phyloP scores from a whole-genome alignment of 1,140 invertebrate species.

The Hydropsyche tenuis region DNA sequence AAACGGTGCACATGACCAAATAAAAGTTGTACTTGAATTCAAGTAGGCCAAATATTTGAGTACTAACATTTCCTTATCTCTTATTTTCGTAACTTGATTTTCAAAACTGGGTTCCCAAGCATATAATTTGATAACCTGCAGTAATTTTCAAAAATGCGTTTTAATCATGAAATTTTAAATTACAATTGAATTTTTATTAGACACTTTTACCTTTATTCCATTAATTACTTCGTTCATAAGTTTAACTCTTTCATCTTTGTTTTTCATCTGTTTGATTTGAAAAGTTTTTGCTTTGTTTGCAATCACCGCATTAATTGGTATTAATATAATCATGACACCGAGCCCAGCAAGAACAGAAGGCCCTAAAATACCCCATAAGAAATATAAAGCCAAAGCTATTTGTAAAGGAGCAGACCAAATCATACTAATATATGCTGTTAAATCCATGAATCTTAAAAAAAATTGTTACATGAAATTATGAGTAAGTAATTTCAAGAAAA shows the following conservation, averaged over 20 bases:
- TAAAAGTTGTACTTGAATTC: constrained; percentile 88
- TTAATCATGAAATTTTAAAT: not conserved
- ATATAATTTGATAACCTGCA: constrained; percentile 83
- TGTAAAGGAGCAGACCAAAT: constrained; percentile 96
- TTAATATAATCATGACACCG: constrained; percentile 90
- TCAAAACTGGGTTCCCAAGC: constrained; percentile 92
- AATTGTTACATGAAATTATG: constrained; percentile 2
- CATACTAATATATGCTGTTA: constrained; percentile 92
- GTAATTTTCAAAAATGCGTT: not conserved
- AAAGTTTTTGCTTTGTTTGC: constrained; percentile 83
- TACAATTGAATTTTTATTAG: not conserved
- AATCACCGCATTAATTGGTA: constrained; percentile 89
- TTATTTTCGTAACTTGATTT: constrained; percentile 81
- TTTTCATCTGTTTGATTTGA: constrained; percentile 89
- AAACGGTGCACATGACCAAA: constrained; percentile 95
- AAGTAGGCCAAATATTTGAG: constrained; percentile 85
- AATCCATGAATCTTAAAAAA: constrained; percentile 76
- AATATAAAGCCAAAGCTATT: constrained; percentile 86
- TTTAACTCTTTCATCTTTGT: constrained; percentile 91
- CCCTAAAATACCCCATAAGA: constrained; percentile 86
- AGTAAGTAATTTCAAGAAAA: not conserved
- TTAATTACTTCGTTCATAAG: constrained; percentile 94
- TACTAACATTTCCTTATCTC: constrained; percentile 84
- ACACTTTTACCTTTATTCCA: constrained; percentile 84
- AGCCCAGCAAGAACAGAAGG: constrained; percentile 88